Evolutionary conservation across 2,113 vertebrate species (phyloP).

Genomic region (Halcyon malimbica): DNA sequence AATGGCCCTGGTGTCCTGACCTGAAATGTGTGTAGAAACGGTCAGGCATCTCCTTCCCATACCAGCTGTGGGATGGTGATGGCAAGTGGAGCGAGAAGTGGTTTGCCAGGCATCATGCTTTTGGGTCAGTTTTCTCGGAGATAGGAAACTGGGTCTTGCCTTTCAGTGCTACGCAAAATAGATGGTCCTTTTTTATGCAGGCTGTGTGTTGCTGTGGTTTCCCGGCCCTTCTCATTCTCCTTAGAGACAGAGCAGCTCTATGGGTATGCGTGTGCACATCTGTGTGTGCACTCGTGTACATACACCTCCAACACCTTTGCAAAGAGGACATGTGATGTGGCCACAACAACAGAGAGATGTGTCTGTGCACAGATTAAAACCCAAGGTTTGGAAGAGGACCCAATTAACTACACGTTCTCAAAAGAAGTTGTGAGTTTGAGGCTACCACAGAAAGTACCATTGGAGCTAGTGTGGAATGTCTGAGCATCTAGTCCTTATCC

Average conservation of each 20-base stretch:
- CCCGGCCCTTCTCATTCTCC: background rate
- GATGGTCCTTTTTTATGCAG: background rate
- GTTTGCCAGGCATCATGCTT: background rate
- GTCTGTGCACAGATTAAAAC: background rate
- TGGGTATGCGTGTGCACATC: too few relatives aligned
- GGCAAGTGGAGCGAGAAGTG: background rate
- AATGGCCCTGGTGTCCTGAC: background rate
- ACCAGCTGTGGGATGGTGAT: background rate
- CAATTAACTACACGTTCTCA: background rate
- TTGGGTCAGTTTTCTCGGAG: background rate
- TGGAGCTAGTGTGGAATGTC: background rate
- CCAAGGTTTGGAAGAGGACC: background rate
- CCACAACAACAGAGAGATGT: background rate
- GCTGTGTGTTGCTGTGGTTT: background rate
- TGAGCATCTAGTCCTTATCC: background rate
- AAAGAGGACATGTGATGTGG: background rate
- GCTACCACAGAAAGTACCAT: background rate
- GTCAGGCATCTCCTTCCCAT: background rate
- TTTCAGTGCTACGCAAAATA: background rate
- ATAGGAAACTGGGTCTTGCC: background rate
- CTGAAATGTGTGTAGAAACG: background rate
- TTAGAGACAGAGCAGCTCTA: background rate
- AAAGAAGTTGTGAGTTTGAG: background rate
- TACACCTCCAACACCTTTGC: background rate
- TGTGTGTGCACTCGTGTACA: fast-evolving